These are phyloP conservation scores for Harlomillsia oculata DNA, from an alignment of 1,140 invertebrate species.

Conservation along the genomic window DNA sequence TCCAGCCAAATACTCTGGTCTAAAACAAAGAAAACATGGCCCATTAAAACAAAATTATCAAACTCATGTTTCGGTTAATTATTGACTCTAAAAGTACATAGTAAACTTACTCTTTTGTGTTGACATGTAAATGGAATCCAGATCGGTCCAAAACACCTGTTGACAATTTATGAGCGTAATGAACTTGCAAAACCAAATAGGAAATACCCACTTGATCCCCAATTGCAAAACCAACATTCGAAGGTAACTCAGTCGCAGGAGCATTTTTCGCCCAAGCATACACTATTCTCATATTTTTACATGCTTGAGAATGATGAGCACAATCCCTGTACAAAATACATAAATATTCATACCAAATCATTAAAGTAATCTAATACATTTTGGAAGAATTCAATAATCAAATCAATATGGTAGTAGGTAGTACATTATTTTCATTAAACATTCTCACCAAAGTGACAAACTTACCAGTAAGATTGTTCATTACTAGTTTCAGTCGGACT, in stretches of 20 bases:
- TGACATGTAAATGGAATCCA: constrained; percentile 38
- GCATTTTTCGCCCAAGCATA: constrained; percentile 59
- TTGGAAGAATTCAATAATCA: no score
- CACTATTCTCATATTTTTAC: constrained; percentile 44
- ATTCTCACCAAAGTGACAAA: no score
- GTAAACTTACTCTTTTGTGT: constrained; percentile 36
- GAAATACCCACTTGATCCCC: constrained; percentile 43
- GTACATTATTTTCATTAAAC: no score
- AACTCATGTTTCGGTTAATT: background rate
- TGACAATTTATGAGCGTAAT: constrained; percentile 39
- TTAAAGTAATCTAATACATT: background rate
- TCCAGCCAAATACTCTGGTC: constrained; percentile 42
- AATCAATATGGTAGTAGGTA: no score
- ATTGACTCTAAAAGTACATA: constrained; percentile 6
- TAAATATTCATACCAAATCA: background rate
- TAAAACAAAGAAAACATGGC: constrained; percentile 33
- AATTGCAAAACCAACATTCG: constrained; percentile 49
- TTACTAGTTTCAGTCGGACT: no score
- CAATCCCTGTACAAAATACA: constrained; percentile 38
- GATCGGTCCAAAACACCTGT: constrained; percentile 37
- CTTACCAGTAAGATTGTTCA: no score
- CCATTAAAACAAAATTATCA: background rate
- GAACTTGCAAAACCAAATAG: constrained; percentile 49
- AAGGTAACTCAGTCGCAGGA: constrained; percentile 47
- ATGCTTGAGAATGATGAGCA: constrained; percentile 40